These are phyloP conservation scores for Tetrax tetrax DNA, from an alignment of 2,113 vertebrate species.

Conservation along the genomic window DNA sequence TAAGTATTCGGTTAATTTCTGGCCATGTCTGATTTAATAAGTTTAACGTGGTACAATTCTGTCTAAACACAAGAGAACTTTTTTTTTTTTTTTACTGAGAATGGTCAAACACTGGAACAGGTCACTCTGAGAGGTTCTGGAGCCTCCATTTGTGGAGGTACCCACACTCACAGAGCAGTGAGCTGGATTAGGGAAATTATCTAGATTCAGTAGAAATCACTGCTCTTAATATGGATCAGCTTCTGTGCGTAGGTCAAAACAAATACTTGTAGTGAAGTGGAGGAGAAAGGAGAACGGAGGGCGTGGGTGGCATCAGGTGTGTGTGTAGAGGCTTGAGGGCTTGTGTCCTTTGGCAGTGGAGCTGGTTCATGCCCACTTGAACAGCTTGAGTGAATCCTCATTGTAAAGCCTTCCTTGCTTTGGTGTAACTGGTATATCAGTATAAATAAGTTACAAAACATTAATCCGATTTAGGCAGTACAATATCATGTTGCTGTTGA, in stretches of 20 bases:
- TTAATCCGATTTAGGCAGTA: not conserved
- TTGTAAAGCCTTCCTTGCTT: not conserved
- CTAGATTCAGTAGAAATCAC: not conserved
- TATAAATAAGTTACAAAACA: not conserved
- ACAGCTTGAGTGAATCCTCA: not conserved
- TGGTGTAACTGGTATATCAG: not conserved
- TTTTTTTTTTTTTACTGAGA: not conserved
- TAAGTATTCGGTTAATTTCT: not conserved
- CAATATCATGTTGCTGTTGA: not conserved
- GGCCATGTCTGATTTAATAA: not conserved
- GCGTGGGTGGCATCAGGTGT: not conserved
- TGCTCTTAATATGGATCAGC: not conserved
- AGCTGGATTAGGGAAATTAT: not conserved
- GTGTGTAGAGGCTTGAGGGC: not conserved
- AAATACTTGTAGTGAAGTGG: not conserved
- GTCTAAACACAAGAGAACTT: not conserved
- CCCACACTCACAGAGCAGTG: not conserved
- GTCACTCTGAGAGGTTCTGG: not conserved
- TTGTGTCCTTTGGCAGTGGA: not conserved
- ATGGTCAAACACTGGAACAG: not conserved
- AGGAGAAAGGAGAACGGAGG: not conserved
- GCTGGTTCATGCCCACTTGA: not conserved
- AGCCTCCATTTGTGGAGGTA: not conserved
- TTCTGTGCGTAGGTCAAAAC: not conserved
- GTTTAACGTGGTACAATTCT: not conserved